Evolutionary conservation across 2,113 vertebrate genomes (phyloP), one percentile per base, ranked within the genome.

Genomic region (Hippocampus comes): DNA sequence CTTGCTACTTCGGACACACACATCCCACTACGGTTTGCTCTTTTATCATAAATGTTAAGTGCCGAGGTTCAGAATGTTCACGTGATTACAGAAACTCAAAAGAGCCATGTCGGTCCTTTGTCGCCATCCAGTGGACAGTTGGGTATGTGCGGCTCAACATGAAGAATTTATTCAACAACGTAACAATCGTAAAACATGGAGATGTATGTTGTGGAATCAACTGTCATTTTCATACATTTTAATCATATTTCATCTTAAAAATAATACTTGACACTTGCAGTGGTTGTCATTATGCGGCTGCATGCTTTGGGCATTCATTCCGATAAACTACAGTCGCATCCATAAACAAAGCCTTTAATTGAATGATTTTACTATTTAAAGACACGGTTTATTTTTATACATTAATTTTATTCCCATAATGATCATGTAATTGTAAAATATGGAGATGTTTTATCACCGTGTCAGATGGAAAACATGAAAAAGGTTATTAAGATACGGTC

Each of bases 361-460:
- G 21, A 77, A 63, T 23, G 0, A 61, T 82, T 88, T 87, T 88
- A 87, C 86, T 17, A 20, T 41, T n/a, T 63, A 21, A 20, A 63
- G 3, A 78, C 85, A 88, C 46, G 60, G 4, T 34, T 10, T 59
- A 77, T 65, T 87, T 78, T 83, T 59, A 59, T 15, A 17, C 25
- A 18, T 9, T 67, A 18, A 49, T 79, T 78, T 75, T 73, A 77
- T 73, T 81, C 65, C 17, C 38, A 78, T 48, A 34, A 61, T 76
- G 53, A 55, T 64, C 49, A 9, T 70, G 68, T 68, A 72, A 76
- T 60, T 78, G 43, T 68, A 66, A 77, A 72, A 15, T 78, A 64
- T n/a, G 57, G 1, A 76, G 65, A 66, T 80, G 75, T 83, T 74
- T 79, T 49, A 75, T 67, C 83, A 30, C 42, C 72, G 86, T 86